Base-by-base conservation (phyloP, 2,797 vertebrate species). In the Micromesistius poutassou region DNA sequence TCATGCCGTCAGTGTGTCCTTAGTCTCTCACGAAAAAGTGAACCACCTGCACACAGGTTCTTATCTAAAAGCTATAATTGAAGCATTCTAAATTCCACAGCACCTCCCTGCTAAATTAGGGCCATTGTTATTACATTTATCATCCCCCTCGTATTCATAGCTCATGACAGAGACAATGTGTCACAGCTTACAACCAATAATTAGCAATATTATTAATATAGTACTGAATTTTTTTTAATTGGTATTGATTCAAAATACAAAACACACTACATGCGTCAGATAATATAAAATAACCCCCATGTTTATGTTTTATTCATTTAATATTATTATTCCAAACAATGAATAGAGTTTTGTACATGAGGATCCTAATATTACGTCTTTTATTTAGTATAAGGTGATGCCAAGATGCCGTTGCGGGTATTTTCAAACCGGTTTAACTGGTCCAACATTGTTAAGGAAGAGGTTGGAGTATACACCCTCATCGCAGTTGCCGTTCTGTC, bases 341-440 rank as follows among this genome's bases (percentile, higher is more conserved):
- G 62, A 68, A 68, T 25, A 28, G 8, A 68, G 62, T 28, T 28
- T 68, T 25, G n/a, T 28, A 12, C 62, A 12, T 8, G n/a, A 62
- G n/a, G 22, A 62, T 62, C 55, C 16, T 25, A 12, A 68, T 68
- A 62, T 62, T 25, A 62, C 5, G 55, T 28, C 28, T 28, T 25
- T 68, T 68, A 68, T 68, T 68, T 9, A 28, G 25, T 28, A 68
- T 68, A 12, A 28, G 4, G 22, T 62, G 55, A 62, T 68, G 25
- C 62, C 62, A 68, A 28, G 62, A 68, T 28, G 62, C 62, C 62
- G 62, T 68, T 68, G 62, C 62, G 16, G 19, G 30, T 76, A 72
- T 70, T 76, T 28, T 9, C 5, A 75, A 91, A 74, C 93, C 76
- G 86, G 93, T 90, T 72, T 7, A 81, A 91, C 93, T 72, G 84